Percentiles rank a stretch among this genome's conserved stretches.
Conservation (phyloP, 2,888 invertebrate species). For the Ditula angustiorana region DNA sequence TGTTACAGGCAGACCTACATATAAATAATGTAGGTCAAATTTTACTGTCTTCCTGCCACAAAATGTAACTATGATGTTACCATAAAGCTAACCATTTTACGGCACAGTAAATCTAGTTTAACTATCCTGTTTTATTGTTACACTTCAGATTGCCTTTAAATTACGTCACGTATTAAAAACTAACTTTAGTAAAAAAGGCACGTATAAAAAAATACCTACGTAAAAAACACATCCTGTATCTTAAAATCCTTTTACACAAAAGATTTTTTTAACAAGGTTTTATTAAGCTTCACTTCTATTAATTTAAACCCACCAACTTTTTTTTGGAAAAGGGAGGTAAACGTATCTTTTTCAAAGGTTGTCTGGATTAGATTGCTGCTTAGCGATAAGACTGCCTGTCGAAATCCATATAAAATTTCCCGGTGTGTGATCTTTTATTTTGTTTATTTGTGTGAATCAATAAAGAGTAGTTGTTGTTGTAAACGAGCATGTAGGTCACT, state of each 20-base stretch:
- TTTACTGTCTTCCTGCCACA: constrained; percentile 31
- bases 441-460: too few species aligned
- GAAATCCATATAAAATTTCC: too few species aligned
- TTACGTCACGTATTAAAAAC: neutral
- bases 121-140: constrained; percentile 25
- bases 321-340: too few species aligned
- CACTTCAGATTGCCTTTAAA: constrained; percentile 9
- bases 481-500: too few species aligned
- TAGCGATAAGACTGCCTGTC: too few species aligned
- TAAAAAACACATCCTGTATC: neutral
- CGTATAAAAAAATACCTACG: neutral
- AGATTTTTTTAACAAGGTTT: neutral
- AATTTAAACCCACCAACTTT: too few species aligned
- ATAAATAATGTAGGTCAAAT: constrained; percentile 15
- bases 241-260: neutral
- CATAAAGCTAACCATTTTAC: constrained; percentile 32
- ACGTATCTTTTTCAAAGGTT: too few species aligned
- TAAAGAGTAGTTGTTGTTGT: too few species aligned
- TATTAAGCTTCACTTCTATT: too few species aligned
- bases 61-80: constrained; percentile 27
- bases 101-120: constrained; percentile 30
- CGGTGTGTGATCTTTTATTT: too few species aligned
- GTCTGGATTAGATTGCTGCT: too few species aligned
- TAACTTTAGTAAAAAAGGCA: neutral
- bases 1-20: constrained; percentile 6